A percentile compares a stretch with the other conserved stretches of the same genome.
These are phyloP conservation scores for Lutjanus erythropterus DNA, from an alignment of 2,113 vertebrate species.

Conservation along the genomic window DNA sequence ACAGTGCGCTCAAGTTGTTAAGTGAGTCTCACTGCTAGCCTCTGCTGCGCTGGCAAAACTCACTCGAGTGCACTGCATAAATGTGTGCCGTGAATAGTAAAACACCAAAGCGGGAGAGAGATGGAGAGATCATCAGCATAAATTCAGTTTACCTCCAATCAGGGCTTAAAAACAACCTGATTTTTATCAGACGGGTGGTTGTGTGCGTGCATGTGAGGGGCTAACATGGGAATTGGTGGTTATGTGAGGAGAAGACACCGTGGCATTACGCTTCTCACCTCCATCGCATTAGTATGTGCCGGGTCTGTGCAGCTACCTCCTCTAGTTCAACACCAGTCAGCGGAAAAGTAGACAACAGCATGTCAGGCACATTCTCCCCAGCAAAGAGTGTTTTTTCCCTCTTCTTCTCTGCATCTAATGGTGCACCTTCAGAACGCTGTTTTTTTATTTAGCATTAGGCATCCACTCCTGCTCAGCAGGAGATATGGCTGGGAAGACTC, in stretches of 20 bases:
- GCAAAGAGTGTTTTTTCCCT: conserved; percentile 29
- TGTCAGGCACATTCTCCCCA: conserved; percentile 32
- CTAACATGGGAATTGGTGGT: conserved; percentile 20
- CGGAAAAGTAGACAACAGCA: conserved; percentile 46
- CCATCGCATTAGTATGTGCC: conserved; percentile 38
- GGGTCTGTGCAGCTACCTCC: conserved; percentile 26
- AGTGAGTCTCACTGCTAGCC: conserved; percentile 57
- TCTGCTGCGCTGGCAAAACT: conserved; percentile 73
- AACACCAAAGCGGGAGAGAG: conserved; percentile 20
- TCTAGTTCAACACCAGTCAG: conserved; percentile 58
- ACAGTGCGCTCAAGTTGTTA: conserved; percentile 46
- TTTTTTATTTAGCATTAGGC: conserved; percentile 54
- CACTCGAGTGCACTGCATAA: conserved; percentile 57
- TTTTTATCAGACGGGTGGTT: not conserved
- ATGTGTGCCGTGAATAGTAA: conserved; percentile 69
- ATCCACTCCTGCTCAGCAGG: conserved; percentile 31
- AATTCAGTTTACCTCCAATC: conserved; percentile 60
- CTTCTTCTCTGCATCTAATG: conserved; percentile 17
- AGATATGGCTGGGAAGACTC: not conserved
- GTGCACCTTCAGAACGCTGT: conserved; percentile 30
- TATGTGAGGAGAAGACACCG: conserved; percentile 22
- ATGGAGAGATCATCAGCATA: conserved; percentile 56
- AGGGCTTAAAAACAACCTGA: conserved; percentile 28
- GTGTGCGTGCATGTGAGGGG: not conserved
- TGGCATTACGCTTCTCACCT: conserved; percentile 11